These are phyloP conservation scores for Brevimyrus niger DNA, from an alignment of 2,113 vertebrate species.

Conservation along the genomic window DNA sequence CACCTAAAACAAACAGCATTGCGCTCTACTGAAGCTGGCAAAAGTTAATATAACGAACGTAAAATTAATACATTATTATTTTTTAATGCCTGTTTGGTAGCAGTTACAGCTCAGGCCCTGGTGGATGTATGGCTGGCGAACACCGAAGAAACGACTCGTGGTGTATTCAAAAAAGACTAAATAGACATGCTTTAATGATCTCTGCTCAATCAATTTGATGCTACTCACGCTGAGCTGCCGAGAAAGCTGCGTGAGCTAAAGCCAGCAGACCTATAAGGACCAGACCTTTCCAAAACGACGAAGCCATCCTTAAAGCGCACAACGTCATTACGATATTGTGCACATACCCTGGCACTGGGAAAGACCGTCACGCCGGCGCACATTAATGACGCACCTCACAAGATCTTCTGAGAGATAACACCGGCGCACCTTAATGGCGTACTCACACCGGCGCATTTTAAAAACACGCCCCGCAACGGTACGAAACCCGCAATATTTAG, in stretches of 20 bases:
- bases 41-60: neutral
- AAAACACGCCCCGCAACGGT: neutral
- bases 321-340: neutral
- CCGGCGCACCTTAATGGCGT: neutral
- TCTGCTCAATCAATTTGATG: neutral
- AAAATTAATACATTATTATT: neutral
- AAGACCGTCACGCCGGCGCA: constrained; percentile 11
- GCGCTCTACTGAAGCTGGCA: neutral
- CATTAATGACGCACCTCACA: neutral
- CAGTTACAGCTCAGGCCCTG: neutral
- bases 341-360: neutral
- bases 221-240: constrained; percentile 83
- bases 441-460: constrained; percentile 1
- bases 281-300: constrained; percentile 88
- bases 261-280: constrained; percentile 88
- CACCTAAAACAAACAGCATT: neutral
- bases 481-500: neutral
- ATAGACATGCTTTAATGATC: neutral
- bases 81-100: neutral
- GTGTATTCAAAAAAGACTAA: neutral
- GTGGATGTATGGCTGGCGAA: neutral
- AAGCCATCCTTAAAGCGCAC: constrained; percentile 67
- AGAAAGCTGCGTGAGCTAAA: constrained; percentile 89
- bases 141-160: neutral
- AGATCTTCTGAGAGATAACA: neutral